Base-by-base conservation (phyloP, 2,113 vertebrate genomes). In the Amphilophus citrinellus region DNA sequence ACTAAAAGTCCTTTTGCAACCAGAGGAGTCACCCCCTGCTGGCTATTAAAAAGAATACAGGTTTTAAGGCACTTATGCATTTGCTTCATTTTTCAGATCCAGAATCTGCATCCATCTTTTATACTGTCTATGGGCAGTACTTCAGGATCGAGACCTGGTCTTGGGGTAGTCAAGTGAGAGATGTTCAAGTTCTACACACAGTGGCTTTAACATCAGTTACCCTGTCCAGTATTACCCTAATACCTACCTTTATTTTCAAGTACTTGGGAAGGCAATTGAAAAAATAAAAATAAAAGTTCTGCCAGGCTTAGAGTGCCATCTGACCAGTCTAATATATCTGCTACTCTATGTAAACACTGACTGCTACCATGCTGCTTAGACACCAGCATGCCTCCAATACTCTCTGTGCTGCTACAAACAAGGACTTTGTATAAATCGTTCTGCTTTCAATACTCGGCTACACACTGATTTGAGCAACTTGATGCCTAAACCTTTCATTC, bases 341-440 rank as follows among this genome's bases (percentile, higher is more conserved):
- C 94, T 93, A 85, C 88, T 88, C 77, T 66, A 61, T 93, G 92
- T 93, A 93, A 95, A 92, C 91, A 90, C 77, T 60, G 82, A 88
- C 88, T 90, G 91, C 91, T 93, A 93, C 92, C 83, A 61, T 76
- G 85, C 82, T 85, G 86, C 79, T 62, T 20, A 6, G 76, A 82
- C 68, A 20, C 75, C 65, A 71, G 78, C 86, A 76, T 73, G 85
- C 78, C 80, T 87, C 77, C 79, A 62, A 22, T 84, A 30, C n/a
- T 10, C 73, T 87, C 65, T 24, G 20, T 27, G 80, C 32, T 88
- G 88, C 92, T 93, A 92, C 90, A 88, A 68, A 84, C 65, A 42
- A 22, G 44, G 76, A 62, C 32, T 27, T 32, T 57, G 63, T 50
- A 65, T 61, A 76, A 77, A 79, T 32, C n/a, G 1, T 27, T 50